Base-by-base conservation (phyloP, 2,113 vertebrate species). In the Hypomesus transpacificus region DNA sequence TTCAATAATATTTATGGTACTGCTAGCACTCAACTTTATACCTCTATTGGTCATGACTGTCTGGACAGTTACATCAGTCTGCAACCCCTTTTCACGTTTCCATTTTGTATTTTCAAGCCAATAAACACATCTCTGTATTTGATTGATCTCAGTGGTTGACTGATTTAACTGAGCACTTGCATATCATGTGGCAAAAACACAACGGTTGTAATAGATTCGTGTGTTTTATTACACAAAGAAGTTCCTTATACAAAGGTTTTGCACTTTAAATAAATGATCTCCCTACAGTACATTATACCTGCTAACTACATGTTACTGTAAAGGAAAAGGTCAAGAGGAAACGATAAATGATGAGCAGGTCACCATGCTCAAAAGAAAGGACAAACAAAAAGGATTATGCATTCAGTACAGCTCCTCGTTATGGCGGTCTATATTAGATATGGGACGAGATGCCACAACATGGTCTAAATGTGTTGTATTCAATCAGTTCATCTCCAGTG, bases 211-310 rank as follows among this genome's bases (percentile, higher is more conserved):
- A 66, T 78, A 79, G 28, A 75, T 80, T 89, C 87, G 84, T 79
- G 65, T 59, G 75, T 88, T 90, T 90, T 90, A 90, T 90, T 91
- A 88, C 87, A 90, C 79, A 89, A 89, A 89, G 85, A 87, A 87
- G 82, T 82, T 80, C 80, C 87, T 89, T 90, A 87, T 87, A 90
- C 87, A 91, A 91, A 91, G 87, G 85, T 90, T 84, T 89, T 85
- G 89, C 85, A 80, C 84, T 84, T 90, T 83, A 88, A 92, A 90
- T 90, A 92, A 92, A 90, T 85, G 81, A 82, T 77, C 84, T 85
- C 77, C 71, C 69, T 82, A 89, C 84, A 88, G 46, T 51, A 88
- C 84, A 84, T 83, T 82, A 77, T 74, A 77, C 86, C 79, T 82
- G 83, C 46, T 46, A 80, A 83, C 84, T 87, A 87, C 75, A 82